Percentiles rank a stretch among this genome's conserved stretches.
Conservation (phyloP, 2,113 vertebrate genomes). For the Triplophysa dalaica region DNA sequence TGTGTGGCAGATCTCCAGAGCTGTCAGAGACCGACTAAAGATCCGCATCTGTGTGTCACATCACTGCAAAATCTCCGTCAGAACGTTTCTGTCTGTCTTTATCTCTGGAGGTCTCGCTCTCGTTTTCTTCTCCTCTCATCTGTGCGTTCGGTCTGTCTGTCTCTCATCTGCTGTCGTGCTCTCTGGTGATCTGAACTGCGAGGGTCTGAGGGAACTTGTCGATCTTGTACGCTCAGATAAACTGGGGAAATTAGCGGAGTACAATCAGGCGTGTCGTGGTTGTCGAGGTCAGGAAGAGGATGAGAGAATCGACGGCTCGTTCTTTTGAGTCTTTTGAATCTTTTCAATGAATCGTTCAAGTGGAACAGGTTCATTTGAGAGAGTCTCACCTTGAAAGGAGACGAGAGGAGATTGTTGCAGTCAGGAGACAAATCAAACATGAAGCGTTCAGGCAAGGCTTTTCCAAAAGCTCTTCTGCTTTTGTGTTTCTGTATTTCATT, state of each 20-base stretch:
- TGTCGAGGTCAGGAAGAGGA: conserved; percentile 46
- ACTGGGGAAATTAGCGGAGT: conserved; percentile 68
- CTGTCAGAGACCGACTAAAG: conserved; percentile 70
- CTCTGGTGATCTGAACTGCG: conserved; percentile 57
- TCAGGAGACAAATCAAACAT: too few species aligned
- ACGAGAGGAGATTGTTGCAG: neutral
- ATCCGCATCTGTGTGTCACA: conserved; percentile 74
- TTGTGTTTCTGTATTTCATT: too few species aligned
- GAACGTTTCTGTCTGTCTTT: conserved; percentile 61
- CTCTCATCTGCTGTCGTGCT: neutral
- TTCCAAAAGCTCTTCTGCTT: too few species aligned
- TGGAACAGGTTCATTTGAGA: neutral
- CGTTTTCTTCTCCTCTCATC: neutral
- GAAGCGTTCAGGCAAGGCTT: too few species aligned
- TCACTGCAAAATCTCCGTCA: conserved; percentile 70
- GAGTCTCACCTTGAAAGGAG: neutral
- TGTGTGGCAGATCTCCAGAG: conserved; percentile 52
- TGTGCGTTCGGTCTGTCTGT: neutral
- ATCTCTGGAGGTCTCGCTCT: conserved; percentile 43
- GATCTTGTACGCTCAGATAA: conserved; percentile 71
- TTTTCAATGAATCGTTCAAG: neutral
- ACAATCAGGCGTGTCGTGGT: conserved; percentile 61
- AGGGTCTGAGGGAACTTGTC: conserved; percentile 64
- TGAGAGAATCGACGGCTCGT: neutral
- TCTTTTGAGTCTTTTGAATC: neutral